phyloP scores from a whole-genome alignment of 2,888 invertebrate species.

The Notodonta ziczac region DNA sequence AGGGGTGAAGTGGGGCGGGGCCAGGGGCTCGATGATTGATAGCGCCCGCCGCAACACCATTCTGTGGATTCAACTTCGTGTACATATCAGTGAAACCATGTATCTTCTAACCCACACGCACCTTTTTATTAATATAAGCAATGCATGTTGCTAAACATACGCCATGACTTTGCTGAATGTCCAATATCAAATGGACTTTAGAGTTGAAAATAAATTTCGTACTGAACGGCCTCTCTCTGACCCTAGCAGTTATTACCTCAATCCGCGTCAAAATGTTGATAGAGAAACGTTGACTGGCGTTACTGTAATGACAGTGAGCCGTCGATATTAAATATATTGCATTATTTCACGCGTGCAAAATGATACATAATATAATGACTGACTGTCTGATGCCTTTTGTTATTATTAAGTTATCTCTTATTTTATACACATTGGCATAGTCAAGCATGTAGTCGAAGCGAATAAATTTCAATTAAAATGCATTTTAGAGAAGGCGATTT shows the following conservation, averaged over 20 bases:
- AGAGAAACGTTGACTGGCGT: neutral
- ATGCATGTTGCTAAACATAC: neutral
- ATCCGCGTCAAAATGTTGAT: neutral
- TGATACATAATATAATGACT: no score
- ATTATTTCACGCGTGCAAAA: neutral
- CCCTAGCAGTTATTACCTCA: neutral
- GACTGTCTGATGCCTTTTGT: neutral
- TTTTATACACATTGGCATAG: no score
- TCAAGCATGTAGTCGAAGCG: no score
- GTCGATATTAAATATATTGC: neutral
- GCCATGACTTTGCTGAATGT: neutral
- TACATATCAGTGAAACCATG: slow-evolving; percentile 10
- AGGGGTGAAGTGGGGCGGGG: slow-evolving; percentile 24
- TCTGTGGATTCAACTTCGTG: slow-evolving; percentile 15
- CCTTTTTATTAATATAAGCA: neutral
- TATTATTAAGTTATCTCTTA: no score
- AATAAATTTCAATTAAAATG: no score
- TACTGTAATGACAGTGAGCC: neutral
- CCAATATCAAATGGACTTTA: neutral
- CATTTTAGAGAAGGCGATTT: no score
- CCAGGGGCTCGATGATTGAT: slow-evolving; percentile 52
- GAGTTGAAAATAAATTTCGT: neutral
- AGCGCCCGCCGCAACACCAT: slow-evolving; percentile 28
- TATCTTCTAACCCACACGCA: slow-evolving; percentile 11
- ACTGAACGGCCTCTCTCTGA: neutral